phyloP scores from a whole-genome alignment of 2,797 vertebrate species.

The Pseudotriccus pelzelni region DNA sequence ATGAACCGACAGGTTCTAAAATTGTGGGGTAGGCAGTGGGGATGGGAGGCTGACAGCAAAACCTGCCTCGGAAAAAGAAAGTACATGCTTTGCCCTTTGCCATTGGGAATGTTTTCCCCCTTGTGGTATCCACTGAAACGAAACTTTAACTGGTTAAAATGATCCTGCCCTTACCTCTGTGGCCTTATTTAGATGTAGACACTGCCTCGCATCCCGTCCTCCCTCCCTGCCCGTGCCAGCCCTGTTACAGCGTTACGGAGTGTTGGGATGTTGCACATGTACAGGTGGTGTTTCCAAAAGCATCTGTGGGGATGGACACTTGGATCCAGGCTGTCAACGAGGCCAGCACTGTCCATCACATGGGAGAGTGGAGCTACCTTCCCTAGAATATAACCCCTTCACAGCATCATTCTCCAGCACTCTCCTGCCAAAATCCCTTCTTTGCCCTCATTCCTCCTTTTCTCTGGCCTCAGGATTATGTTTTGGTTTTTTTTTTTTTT shows the following conservation, averaged over 20 bases:
- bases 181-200: background rate
- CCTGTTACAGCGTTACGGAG: background rate
- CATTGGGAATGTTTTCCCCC: accelerated
- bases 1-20: background rate
- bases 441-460: background rate
- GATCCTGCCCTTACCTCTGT: background rate
- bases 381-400: background rate
- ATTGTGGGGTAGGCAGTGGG: too few relatives aligned
- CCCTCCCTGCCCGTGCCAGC: background rate
- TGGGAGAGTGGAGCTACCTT: background rate
- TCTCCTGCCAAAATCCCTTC: background rate
- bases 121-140: background rate
- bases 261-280: accelerated
- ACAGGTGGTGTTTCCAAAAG: slow-evolving; percentile 16
- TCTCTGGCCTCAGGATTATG: background rate
- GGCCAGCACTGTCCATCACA: background rate
- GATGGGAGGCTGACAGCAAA: accelerated
- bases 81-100: background rate
- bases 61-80: background rate
- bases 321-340: background rate
- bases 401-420: background rate
- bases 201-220: accelerated
- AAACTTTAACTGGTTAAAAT: background rate
- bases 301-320: background rate
- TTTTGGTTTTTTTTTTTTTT: background rate